Conservation (phyloP, 2,113 vertebrate species). For the Alethe castanea region DNA sequence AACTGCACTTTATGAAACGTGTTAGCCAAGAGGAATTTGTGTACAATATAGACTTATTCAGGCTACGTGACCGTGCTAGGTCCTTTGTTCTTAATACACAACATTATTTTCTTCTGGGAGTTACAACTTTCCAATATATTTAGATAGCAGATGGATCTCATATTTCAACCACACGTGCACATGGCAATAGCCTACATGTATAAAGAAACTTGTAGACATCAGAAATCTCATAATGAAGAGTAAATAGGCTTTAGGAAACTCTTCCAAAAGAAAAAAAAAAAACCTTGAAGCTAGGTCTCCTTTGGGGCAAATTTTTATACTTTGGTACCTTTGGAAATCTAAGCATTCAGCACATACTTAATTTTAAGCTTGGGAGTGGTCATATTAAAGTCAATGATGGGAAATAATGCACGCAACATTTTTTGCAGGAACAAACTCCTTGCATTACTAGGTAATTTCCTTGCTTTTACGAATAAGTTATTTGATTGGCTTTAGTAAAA, state of each 20-base stretch:
- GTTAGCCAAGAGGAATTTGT: background rate
- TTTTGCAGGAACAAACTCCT: background rate
- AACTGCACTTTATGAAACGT: background rate
- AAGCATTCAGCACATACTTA: background rate
- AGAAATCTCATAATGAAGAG: background rate
- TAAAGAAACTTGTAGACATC: background rate
- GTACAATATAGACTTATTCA: background rate
- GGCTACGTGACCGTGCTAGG: background rate
- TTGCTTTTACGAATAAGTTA: background rate
- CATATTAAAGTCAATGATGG: background rate
- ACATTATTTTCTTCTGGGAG: background rate
- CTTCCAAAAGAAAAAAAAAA: background rate
- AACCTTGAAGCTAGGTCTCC: background rate
- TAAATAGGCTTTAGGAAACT: background rate
- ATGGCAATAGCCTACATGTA: background rate
- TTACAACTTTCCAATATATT: background rate
- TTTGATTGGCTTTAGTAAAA: background rate
- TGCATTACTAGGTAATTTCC: background rate
- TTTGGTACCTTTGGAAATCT: background rate
- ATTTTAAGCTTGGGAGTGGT: conserved; percentile 3
- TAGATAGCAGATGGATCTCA: background rate
- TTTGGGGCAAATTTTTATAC: background rate
- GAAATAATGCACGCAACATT: background rate
- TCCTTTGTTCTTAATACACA: background rate
- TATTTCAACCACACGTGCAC: background rate